A percentile compares a stretch with the other conserved stretches of the same genome.
These are phyloP conservation scores for Psettodes erumei DNA, from an alignment of 2,113 vertebrate species.

Conservation along the genomic window DNA sequence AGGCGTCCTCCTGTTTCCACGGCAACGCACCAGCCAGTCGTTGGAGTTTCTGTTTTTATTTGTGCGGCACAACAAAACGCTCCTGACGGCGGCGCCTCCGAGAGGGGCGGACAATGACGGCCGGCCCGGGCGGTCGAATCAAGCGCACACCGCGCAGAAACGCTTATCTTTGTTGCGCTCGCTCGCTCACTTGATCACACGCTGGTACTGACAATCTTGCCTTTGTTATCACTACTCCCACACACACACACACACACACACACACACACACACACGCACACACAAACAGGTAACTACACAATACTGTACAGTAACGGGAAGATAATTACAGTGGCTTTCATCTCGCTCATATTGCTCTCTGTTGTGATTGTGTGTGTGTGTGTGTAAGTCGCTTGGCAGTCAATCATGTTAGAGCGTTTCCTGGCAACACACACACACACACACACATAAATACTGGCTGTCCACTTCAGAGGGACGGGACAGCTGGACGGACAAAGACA, in stretches of 20 bases:
- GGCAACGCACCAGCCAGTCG: no score
- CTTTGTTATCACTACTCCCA: not conserved
- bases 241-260: not conserved
- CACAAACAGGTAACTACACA: no score
- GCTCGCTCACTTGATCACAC: not conserved
- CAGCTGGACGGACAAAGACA: conserved; percentile 39
- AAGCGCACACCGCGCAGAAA: no score
- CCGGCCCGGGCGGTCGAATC: not conserved
- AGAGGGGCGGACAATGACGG: no score
- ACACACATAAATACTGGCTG: conserved; percentile 16
- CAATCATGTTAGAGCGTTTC: conserved; percentile 18
- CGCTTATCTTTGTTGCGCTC: not conserved
- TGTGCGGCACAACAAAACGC: no score
- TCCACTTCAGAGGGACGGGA: conserved; percentile 14
- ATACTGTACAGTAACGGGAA: no score
- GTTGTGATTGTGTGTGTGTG: not conserved
- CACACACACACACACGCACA: conserved; percentile 15
- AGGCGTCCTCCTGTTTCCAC: no score
- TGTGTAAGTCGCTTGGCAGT: conserved; percentile 1
- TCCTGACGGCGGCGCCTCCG: no score
- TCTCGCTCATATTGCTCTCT: no score
- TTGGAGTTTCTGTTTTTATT: no score
- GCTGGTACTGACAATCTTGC: not conserved
- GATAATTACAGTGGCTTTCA: no score
- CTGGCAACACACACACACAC: conserved; percentile 26